Conservation (phyloP, 1,140 invertebrate species). For the Harlomillsia oculata region DNA sequence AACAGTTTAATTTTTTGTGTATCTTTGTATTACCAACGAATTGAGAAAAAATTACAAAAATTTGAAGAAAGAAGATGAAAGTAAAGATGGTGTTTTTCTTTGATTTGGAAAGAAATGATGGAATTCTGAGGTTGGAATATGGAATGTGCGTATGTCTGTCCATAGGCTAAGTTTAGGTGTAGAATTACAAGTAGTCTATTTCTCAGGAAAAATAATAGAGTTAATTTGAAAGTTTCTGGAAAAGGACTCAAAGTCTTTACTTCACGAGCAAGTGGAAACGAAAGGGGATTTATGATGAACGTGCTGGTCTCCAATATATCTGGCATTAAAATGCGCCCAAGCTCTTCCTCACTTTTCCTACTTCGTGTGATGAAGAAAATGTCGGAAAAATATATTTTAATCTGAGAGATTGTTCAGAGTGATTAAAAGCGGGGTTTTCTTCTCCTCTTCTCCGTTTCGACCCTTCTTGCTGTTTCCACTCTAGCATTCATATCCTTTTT, state of each 20-base stretch:
- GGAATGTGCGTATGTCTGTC: too few species aligned
- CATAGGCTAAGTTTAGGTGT: too few species aligned
- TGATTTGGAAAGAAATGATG: too few species aligned
- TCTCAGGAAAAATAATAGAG: constrained; percentile 29
- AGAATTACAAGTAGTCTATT: too few species aligned
- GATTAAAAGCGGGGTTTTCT: constrained; percentile 27
- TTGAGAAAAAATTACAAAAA: too few species aligned
- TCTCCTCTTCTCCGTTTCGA: constrained; percentile 1
- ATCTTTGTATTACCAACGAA: too few species aligned
- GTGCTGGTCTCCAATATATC: constrained; percentile 31
- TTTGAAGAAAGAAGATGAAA: too few species aligned
- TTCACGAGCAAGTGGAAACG: too few species aligned
- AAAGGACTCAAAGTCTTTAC: constrained; percentile 29
- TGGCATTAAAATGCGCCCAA: constrained; percentile 30
- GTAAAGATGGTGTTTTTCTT: too few species aligned
- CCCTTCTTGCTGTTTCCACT: constrained; percentile 6
- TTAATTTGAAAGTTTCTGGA: constrained; percentile 33
- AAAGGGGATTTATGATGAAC: constrained; percentile 33
- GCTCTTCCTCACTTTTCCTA: constrained; percentile 6
- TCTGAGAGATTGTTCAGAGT: constrained; percentile 27
- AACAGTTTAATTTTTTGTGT: too few species aligned
- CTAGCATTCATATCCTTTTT: constrained; percentile 10
- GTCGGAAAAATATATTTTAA: constrained; percentile 34
- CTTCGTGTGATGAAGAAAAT: constrained; percentile 18
- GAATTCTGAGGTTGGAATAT: too few species aligned